phyloP scores from a whole-genome alignment of 2,113 vertebrate genomes.

The Paramormyrops kingsleyae region DNA sequence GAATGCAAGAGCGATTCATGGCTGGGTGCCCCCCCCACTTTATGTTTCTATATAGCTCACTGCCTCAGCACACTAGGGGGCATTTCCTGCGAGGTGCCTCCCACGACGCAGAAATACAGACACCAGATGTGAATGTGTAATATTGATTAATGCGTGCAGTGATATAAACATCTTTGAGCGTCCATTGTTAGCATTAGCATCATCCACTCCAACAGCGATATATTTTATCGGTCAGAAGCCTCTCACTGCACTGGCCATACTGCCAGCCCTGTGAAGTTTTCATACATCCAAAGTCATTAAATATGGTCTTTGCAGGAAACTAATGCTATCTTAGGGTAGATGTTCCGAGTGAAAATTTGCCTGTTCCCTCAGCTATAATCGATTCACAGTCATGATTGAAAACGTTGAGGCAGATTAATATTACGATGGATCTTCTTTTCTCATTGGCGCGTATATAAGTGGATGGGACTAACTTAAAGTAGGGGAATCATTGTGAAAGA shows the following conservation, averaged over 20 bases:
- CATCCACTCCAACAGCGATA: constrained; percentile 41
- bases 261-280: constrained; percentile 28
- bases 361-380: constrained; percentile 58
- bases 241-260: constrained; percentile 14
- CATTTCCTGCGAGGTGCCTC: background rate
- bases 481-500: constrained; percentile 31
- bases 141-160: constrained; percentile 18
- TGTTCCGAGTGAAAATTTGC: constrained; percentile 56
- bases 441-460: background rate
- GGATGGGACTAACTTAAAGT: constrained; percentile 1
- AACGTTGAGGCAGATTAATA: constrained; percentile 56
- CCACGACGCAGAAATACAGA: background rate
- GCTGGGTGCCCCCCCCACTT: background rate
- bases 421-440: constrained; percentile 45
- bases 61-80: constrained; percentile 10
- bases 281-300: background rate
- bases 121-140: constrained; percentile 15
- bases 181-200: constrained; percentile 49
- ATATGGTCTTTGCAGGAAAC: constrained; percentile 14
- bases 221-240: constrained; percentile 39
- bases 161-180: constrained; percentile 38
- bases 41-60: constrained; percentile 12
- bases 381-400: constrained; percentile 66
- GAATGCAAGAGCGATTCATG: background rate
- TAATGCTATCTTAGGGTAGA: constrained; percentile 53